Evolutionary conservation across 2,797 vertebrate genomes (phyloP), one percentile per base, ranked within the genome.

Genomic region (Xenopus petersii): DNA sequence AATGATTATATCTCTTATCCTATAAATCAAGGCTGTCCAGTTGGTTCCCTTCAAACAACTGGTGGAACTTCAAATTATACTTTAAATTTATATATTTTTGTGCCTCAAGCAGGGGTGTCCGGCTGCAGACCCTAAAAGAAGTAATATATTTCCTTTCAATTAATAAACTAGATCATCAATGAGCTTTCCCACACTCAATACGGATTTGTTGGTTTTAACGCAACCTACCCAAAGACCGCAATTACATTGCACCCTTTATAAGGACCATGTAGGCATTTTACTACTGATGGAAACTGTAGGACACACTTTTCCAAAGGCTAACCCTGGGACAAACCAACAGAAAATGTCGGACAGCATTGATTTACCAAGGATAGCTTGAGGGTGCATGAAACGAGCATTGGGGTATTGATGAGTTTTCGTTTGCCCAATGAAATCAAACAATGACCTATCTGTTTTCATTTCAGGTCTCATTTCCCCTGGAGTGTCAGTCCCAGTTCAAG

Each of bases 401-500:
- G 47, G 67, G 59, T 66, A 4, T 58, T 58, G 11, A 51, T 51
- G 15, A 51, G 49, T 51, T 51, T 51, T 51, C 5, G 0, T 51
- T 51, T 12, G 49, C 11, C 49, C 11, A 51, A 51, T 51, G 15
- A 51, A 51, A 7, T 12, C 11, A 58, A 49, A 67, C 26, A 30
- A 42, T 73, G 17, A 63, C 11, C 3, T 17, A 17, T 46, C 3
- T 76, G 80, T 42, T 60, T 74, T 75, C 64, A 78, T 85, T 86
- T 88, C 78, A 99, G 97, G 97, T 94, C 97, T 99, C 91, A 99
- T 99, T 94, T 98, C 96, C 91, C 97, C 97, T 90, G 97, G 97
- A 91, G 96, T 99, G 88, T 99, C 97, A 92, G 97, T 99, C 92
- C 97, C 97, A 88, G 97, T 99, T 91, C 97, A 99, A 93, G 97